Base-by-base conservation (phyloP, 1,140 invertebrate genomes). In the Pectinophora gossypiella region DNA sequence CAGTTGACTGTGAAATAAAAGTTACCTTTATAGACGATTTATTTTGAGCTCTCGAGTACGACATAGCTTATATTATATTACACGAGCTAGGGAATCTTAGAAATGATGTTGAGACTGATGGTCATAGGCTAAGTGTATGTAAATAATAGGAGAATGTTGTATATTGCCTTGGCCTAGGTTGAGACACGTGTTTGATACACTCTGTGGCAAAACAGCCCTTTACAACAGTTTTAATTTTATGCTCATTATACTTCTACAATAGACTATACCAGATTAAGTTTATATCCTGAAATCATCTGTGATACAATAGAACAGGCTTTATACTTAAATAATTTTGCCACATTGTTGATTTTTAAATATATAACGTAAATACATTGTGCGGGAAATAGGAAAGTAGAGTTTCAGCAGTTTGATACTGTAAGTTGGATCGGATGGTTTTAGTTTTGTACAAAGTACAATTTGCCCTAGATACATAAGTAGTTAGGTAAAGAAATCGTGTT, bases 111-210 rank as follows among this genome's bases (percentile, higher is more conserved):
- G 80, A 84, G 81, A 81, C 83, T 82, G 83, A 87, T 55, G 83
- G 83, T 79, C 79, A 77, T 73, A 77, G 80, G 80, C 78, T 79
- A 77, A 84, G 76, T 72, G 72, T 77, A 75, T 87, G 81, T 87
- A 87, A 81, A 87, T 87, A 85, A 75, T 85, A 87, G 84, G 80
- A 84, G 82, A 84, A 85, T 84, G 61, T 83, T 79, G 70, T 81
- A 80, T 73, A 73, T 68, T 64, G 81, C 80, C 81, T 74, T 76
- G 76, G 71, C 81, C 82, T 78, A 74, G 72, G 81, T 81, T 74
- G 75, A 84, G 56, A 81, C 82, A 75, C 56, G 54, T 59, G 57
- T 68, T 66, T 64, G 50, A 60, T 63, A 59, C 56, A 59, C 68
- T 68, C 55, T 73, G 76, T 85, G 76, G 79, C 83, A 85, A 81